These are phyloP conservation scores for Ariolimax columbianus DNA, from an alignment of 2,888 invertebrate genomes.

Conservation along the genomic window DNA sequence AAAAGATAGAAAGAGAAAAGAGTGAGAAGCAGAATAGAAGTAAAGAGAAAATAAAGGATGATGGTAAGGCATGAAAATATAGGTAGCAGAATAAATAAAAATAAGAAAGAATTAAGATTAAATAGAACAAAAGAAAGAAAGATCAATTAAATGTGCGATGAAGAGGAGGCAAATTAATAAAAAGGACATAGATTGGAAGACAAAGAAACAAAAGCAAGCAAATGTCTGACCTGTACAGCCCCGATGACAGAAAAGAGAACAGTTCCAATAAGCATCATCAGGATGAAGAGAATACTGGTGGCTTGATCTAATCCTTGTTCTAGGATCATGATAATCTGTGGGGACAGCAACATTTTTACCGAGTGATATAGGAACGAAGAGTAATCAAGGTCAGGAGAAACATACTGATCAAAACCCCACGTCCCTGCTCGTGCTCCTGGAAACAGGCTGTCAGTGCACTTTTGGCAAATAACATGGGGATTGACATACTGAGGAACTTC, in stretches of 20 bases:
- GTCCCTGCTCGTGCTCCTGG: too few relatives aligned
- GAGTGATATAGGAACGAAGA: too few relatives aligned
- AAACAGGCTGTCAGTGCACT: too few relatives aligned
- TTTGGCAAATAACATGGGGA: too few relatives aligned
- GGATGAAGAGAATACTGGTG: conserved; percentile 90
- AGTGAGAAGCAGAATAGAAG: too few relatives aligned
- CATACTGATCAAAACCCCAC: too few relatives aligned
- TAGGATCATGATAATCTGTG: conserved; percentile 73
- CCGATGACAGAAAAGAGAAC: conserved; percentile 89
- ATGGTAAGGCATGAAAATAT: too few relatives aligned
- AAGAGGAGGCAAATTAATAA: background rate
- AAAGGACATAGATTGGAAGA: background rate
- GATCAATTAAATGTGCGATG: background rate
- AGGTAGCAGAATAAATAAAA: too few relatives aligned
- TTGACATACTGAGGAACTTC: too few relatives aligned
- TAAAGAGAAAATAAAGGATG: too few relatives aligned
- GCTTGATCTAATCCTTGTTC: conserved; percentile 86
- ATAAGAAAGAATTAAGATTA: background rate
- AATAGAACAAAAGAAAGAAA: background rate
- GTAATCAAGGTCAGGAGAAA: too few relatives aligned
- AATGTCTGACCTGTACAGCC: conserved; percentile 85
- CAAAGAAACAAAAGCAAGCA: background rate
- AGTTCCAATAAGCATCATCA: conserved; percentile 89
- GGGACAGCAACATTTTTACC: conserved; percentile 10
- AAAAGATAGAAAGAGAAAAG: too few relatives aligned